Evolutionary conservation across 1,140 invertebrate genomes (phyloP).

Genomic region (Neocloeon triangulifer): DNA sequence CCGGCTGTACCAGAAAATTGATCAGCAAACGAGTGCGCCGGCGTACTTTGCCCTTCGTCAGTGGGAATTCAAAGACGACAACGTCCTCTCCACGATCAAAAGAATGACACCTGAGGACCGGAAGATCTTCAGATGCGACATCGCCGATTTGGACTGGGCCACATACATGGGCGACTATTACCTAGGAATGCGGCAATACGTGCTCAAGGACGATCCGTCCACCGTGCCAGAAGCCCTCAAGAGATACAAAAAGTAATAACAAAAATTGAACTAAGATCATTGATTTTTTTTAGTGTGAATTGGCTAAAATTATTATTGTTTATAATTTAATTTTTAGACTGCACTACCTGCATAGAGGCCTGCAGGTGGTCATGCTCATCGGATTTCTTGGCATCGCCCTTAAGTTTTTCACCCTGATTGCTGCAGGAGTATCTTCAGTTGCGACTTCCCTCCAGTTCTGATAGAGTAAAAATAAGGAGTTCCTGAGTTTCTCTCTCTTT

Average conservation of each 20-base stretch:
- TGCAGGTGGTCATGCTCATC: too few species aligned
- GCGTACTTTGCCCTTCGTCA: conserved; percentile 45
- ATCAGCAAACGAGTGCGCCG: conserved; percentile 42
- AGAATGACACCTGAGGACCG: conserved; percentile 30
- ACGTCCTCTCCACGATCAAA: conserved; percentile 29
- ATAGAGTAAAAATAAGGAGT: too few species aligned
- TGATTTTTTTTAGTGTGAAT: too few species aligned
- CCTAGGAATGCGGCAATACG: conserved; percentile 35
- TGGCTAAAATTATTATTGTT: too few species aligned
- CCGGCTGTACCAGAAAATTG: conserved; percentile 48
- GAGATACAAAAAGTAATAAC: conserved; percentile 30
- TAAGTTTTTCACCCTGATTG: too few species aligned
- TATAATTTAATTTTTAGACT: too few species aligned
- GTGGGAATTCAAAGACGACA: conserved; percentile 44
- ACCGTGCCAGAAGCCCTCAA: conserved; percentile 31
- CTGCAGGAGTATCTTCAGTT: too few species aligned
- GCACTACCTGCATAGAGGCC: too few species aligned
- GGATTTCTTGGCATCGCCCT: too few species aligned
- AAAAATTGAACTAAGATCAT: too few species aligned
- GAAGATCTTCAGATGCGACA: conserved; percentile 39
- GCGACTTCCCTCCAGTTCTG: too few species aligned
- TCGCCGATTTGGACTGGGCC: conserved; percentile 40
- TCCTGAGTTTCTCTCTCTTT: too few species aligned
- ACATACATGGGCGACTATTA: conserved; percentile 39
- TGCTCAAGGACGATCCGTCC: conserved; percentile 44